phyloP scores from a whole-genome alignment of 2,888 invertebrate species.

The Chymomyza amoena region DNA sequence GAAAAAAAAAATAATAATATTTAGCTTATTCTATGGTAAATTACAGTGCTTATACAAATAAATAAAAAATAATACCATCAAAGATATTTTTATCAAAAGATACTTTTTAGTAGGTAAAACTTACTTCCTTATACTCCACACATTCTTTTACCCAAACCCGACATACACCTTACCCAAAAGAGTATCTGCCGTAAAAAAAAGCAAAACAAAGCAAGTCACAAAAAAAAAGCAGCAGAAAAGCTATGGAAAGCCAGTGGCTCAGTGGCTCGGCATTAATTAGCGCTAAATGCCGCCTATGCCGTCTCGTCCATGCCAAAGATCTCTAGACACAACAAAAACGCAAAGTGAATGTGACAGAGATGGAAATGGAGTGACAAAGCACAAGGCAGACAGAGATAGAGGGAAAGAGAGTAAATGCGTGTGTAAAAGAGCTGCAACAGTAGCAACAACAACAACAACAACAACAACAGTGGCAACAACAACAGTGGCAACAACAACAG shows the following conservation, averaged over 20 bases:
- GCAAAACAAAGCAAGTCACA: constrained; percentile 9
- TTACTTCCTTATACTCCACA: no score
- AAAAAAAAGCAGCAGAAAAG: constrained; percentile 37
- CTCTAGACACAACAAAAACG: constrained; percentile 10
- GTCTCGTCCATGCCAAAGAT: constrained; percentile 24
- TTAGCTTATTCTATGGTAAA: no score
- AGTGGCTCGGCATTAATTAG: constrained; percentile 73
- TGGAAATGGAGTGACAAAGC: constrained; percentile 16
- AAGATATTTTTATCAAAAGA: no score
- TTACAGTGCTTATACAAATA: no score
- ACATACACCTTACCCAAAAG: neutral
- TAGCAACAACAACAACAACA: constrained; percentile 29
- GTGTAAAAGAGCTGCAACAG: constrained; percentile 10
- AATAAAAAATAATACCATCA: no score
- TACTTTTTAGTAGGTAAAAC: no score
- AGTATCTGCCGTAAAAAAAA: neutral
- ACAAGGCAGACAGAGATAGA: neutral
- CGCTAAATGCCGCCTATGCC: constrained; percentile 59
- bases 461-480: no score
- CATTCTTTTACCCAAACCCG: neutral
- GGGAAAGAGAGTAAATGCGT: neutral
- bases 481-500: no score
- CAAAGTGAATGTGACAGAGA: constrained; percentile 29
- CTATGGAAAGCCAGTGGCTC: constrained; percentile 51
- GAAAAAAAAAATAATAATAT: no score